Base-by-base conservation (phyloP, 2,797 vertebrate species). In the Epinephelus coioides region DNA sequence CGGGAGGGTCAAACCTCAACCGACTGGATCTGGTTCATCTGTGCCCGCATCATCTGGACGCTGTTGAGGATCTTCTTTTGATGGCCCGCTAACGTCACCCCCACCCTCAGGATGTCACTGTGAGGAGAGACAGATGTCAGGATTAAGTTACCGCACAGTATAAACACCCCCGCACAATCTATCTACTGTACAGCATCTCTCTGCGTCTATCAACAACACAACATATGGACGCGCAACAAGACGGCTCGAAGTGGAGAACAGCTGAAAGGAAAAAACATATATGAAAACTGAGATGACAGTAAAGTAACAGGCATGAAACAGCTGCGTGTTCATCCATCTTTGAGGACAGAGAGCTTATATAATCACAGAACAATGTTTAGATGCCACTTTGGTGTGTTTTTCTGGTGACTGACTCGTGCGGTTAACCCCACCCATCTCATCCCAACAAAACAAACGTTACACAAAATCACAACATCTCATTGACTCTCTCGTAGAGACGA, bases 31-130 rank as follows among this genome's bases (percentile, higher is more conserved):
- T 99, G 98, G 94, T 98, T 99, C 97, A 99, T 99, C 95, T 99
- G 98, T 81, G 98, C 98, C 85, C 98, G 96, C 98, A 99, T 99
- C 97, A 99, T 97, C 96, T 99, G 98, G 94, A 99, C 97, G 74
- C 98, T 99, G 95, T 99, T 99, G 79, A 99, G 96, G 86, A 99
- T 99, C 95, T 99, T 99, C 96, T 99, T 99, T 95, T 99, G 98
- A 94, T 99, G 98, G 86, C 98, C 98, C 9, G 98, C 98, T 94
- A 99, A 94, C 86, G 97, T 99, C 94, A 99, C 98, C 13, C 98
- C 98, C 0, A 99, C 97, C 93, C 98, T 95, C 81, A 99, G 96
- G 94, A 99, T 99, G 93, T 99, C 98, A 86, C 98, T 99, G 94
- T 46, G 79, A 88, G 73, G 89, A 72, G 60, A 88, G 66, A 72